Conservation (phyloP, 2,113 vertebrate species). For the Menura novaehollandiae region DNA sequence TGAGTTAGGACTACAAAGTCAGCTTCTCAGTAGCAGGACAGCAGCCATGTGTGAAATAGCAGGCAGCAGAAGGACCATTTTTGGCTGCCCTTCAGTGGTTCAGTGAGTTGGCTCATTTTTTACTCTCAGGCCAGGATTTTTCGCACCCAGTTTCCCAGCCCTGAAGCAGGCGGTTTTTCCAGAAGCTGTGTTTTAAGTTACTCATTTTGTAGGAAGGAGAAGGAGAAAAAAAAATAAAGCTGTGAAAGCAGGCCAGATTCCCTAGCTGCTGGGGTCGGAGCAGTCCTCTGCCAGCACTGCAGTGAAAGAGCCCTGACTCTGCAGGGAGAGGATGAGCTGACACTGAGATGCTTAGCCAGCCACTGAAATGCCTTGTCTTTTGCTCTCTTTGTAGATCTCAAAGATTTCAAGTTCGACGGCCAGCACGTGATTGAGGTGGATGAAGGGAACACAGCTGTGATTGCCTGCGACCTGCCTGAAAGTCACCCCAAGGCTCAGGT, state of each 20-base stretch:
- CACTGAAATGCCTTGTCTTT: background rate
- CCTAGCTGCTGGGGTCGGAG: background rate
- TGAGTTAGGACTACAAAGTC: background rate
- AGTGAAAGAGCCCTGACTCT: fast-evolving
- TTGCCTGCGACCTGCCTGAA: slow-evolving; percentile 93
- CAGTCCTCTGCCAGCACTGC: fast-evolving
- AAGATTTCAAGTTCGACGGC: slow-evolving; percentile 91
- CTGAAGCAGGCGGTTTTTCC: background rate
- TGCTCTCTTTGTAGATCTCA: slow-evolving; percentile 77
- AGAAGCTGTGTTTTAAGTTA: slow-evolving; percentile 1
- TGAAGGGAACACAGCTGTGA: slow-evolving; percentile 94
- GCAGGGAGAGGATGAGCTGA: background rate
- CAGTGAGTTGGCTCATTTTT: background rate
- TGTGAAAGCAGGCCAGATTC: background rate
- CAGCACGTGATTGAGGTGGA: slow-evolving; percentile 96
- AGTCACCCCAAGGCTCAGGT: slow-evolving; percentile 97
- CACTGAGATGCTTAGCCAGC: background rate
- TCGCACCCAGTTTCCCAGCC: background rate
- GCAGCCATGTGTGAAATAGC: background rate
- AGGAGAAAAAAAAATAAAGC: background rate
- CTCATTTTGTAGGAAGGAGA: background rate
- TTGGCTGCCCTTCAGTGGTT: background rate
- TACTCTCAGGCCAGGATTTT: background rate
- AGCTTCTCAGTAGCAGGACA: background rate
- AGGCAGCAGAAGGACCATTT: background rate